These are phyloP conservation scores for Parnassius mnemosyne DNA, from an alignment of 2,888 invertebrate genomes.

Conservation along the genomic window DNA sequence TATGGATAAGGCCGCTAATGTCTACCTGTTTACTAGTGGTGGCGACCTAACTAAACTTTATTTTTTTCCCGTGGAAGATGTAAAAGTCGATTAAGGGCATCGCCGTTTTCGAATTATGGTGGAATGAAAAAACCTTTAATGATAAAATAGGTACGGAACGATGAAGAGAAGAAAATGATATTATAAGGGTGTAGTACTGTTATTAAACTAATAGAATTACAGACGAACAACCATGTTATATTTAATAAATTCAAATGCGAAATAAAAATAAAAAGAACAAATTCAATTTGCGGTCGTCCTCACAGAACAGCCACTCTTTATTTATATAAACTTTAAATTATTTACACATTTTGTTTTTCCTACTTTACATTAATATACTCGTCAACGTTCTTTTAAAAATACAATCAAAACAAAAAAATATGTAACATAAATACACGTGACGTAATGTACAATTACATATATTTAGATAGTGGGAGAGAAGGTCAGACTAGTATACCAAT, in stretches of 20 bases:
- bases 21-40: too few species aligned
- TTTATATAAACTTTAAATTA: slow-evolving; percentile 81
- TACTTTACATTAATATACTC: slow-evolving; percentile 78
- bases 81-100: too few species aligned
- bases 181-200: too few species aligned
- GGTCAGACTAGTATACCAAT: slow-evolving; percentile 76
- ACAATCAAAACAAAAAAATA: slow-evolving; percentile 72
- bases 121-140: too few species aligned
- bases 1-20: too few species aligned
- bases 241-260: neutral
- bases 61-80: too few species aligned
- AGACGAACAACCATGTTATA: too few species aligned
- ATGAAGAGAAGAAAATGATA: too few species aligned
- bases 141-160: too few species aligned
- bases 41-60: too few species aligned
- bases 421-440: slow-evolving; percentile 73
- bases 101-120: too few species aligned
- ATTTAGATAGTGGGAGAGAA: slow-evolving; percentile 62
- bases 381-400: slow-evolving; percentile 72
- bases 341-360: slow-evolving; percentile 76
- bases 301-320: slow-evolving; percentile 75
- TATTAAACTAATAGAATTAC: too few species aligned
- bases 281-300: slow-evolving; percentile 57
- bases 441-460: slow-evolving; percentile 66
- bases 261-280: slow-evolving; percentile 26